A percentile compares a stretch with the other conserved stretches of the same genome.
Conservation (phyloP, 30 jellyfish, hydroid and myxozoan genomes). For the Pelagia noctiluca region DNA sequence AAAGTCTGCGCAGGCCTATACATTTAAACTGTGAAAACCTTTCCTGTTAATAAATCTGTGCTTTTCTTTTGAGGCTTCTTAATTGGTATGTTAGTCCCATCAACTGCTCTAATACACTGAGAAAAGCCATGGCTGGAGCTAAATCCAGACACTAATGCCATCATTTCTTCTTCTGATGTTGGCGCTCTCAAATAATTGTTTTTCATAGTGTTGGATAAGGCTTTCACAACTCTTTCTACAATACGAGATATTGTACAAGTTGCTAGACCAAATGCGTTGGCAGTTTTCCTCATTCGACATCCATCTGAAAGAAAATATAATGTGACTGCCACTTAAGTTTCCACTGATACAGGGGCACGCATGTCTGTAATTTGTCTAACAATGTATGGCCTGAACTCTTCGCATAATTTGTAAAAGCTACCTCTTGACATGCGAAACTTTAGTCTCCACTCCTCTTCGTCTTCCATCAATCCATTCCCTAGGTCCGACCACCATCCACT, state of each 20-base stretch:
- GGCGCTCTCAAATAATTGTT: conserved; percentile 9
- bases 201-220: conserved; percentile 7
- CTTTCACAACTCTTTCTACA: conserved; percentile 1
- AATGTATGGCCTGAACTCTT: conserved; percentile 15
- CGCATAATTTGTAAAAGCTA: conserved; percentile 2
- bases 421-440: conserved; percentile 33
- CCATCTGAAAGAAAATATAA: conserved; percentile 61
- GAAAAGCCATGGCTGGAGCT: conserved; percentile 43
- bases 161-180: conserved; percentile 16
- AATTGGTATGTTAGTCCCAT: conserved; percentile 50
- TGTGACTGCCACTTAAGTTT: conserved; percentile 51
- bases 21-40: conserved; percentile 36
- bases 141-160: conserved; percentile 9
- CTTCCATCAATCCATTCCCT: conserved; percentile 19
- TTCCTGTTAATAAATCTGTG: no score
- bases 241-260: conserved; percentile 27
- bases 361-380: conserved; percentile 13
- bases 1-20: conserved; percentile 45
- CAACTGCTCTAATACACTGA: conserved; percentile 62
- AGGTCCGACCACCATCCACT: conserved; percentile 38
- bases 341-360: conserved; percentile 45
- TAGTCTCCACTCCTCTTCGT: conserved; percentile 39
- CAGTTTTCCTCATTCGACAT: conserved; percentile 54
- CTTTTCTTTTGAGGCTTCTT: conserved; percentile 18
- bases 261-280: conserved; percentile 50